Base-by-base conservation (phyloP, 2,888 invertebrate genomes). In the Hymenopus coronatus region DNA sequence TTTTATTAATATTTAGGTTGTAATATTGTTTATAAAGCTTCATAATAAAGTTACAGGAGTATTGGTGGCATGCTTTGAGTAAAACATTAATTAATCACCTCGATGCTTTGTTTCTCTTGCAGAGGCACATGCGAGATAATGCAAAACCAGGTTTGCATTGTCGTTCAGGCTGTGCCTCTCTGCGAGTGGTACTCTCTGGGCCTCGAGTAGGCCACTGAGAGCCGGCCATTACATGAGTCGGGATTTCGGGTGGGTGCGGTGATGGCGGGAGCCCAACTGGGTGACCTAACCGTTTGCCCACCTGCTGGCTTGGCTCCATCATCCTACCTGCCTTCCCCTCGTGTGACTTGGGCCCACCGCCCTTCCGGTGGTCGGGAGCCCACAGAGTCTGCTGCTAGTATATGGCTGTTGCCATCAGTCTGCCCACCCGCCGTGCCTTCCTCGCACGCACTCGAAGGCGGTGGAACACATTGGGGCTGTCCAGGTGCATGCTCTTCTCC, bases 121-220 rank as follows among this genome's bases (percentile, higher is more conserved):
- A 91, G 91, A 91, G 91, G 91, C 91, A 91, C 91, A 91, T 88
- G 90, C 90, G 90, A 90, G 90, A 89, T 90, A 90, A 90, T 90
- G 90, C 90, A 90, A 90, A 89, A 88, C 85, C 83, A 83, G 90
- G 88, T 89, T 89, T 89, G 90, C 90, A 90, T 90, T 90, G 90
- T 89, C 90, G 87, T 88, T 89, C 89, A 90, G 90, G 89, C 90
- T 90, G 90, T 90, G 90, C 90, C 90, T 90, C 90, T 90, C 90
- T 88, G 90, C 87, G 88, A 88, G 82, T 89, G 88, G 89, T 89
- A 82, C 86, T 88, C 85, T 88, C 87, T 88, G 90, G 89, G 89
- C 88, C 88, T 84, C 89, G 83, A 83, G 88, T 89, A 89, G 88
- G 88, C 88, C 89, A 84, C 85, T 86, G 89, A 88, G 88, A 88